Conservation (phyloP, 2,113 vertebrate species). For the Scytalopus superciliaris region DNA sequence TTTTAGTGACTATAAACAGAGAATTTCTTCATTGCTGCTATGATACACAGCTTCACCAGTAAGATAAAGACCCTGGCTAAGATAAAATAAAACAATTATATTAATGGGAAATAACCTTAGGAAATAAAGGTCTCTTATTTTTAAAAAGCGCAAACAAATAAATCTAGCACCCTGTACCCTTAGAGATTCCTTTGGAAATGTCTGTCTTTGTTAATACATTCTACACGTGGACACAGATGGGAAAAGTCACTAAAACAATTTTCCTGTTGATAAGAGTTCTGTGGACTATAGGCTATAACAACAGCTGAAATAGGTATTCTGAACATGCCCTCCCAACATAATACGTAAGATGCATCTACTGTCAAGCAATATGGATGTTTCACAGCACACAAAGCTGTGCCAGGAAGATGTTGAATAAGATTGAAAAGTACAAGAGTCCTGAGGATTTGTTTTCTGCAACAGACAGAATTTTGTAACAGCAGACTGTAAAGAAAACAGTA, state of each 20-base stretch:
- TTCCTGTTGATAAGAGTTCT: neutral
- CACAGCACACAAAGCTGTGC: neutral
- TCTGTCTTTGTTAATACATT: neutral
- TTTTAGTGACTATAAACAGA: conserved; percentile 14
- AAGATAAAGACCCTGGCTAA: conserved; percentile 5
- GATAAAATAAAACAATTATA: conserved; percentile 35
- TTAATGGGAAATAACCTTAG: conserved; percentile 3
- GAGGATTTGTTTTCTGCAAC: neutral
- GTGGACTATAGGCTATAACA: neutral
- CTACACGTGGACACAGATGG: fast-evolving
- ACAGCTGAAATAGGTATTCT: neutral
- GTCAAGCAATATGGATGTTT: neutral
- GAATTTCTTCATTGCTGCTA: conserved; percentile 27
- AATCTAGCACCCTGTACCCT: neutral
- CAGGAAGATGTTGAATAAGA: neutral
- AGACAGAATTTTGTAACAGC: neutral
- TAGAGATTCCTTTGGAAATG: neutral
- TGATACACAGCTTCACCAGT: neutral
- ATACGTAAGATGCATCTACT: neutral
- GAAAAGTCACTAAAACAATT: neutral
- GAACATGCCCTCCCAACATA: neutral
- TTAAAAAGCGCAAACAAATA: neutral
- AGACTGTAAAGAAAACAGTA: neutral
- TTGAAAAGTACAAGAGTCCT: neutral
- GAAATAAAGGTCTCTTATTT: conserved; percentile 6